A percentile compares a stretch with the other conserved stretches of the same genome.
Conservation (phyloP, 2,797 vertebrate species). For the Sebastes umbrosus region DNA sequence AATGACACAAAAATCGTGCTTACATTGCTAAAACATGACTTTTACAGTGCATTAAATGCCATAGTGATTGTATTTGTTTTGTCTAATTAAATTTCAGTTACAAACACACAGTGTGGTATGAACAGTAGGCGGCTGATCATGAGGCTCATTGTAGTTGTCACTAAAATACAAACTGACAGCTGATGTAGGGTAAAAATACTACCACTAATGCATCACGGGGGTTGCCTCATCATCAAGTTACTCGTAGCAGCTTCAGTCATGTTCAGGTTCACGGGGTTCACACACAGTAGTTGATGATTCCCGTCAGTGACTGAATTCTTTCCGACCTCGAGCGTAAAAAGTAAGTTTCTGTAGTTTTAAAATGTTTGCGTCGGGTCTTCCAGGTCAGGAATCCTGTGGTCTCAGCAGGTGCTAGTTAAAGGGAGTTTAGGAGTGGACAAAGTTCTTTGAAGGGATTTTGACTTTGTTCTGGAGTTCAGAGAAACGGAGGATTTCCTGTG, state of each 20-base stretch:
- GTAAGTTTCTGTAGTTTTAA: not conserved
- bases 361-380: constrained; percentile 3
- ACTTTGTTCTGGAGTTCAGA: constrained; percentile 47
- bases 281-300: not conserved
- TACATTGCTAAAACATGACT: not conserved
- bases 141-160: not conserved
- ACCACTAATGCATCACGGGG: not conserved
- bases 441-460: constrained; percentile 41
- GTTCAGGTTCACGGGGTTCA: not conserved
- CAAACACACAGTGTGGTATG: constrained; percentile 8
- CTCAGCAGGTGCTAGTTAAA: constrained; percentile 33
- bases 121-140: constrained; percentile 5
- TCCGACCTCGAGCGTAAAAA: not conserved
- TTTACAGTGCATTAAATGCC: not conserved
- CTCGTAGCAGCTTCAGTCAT: not conserved
- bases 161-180: not conserved
- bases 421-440: constrained; percentile 12
- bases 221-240: not conserved
- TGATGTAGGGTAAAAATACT: not conserved
- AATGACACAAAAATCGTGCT: not conserved
- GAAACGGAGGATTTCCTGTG: constrained; percentile 7
- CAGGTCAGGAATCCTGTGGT: constrained; percentile 15
- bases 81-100: constrained; percentile 16
- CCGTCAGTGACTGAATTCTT: not conserved
- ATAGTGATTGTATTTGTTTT: constrained; percentile 9